Evolutionary conservation across 2,113 vertebrate species (phyloP), one percentile per base, ranked within the genome.

Genomic region (Dromas ardeola): DNA sequence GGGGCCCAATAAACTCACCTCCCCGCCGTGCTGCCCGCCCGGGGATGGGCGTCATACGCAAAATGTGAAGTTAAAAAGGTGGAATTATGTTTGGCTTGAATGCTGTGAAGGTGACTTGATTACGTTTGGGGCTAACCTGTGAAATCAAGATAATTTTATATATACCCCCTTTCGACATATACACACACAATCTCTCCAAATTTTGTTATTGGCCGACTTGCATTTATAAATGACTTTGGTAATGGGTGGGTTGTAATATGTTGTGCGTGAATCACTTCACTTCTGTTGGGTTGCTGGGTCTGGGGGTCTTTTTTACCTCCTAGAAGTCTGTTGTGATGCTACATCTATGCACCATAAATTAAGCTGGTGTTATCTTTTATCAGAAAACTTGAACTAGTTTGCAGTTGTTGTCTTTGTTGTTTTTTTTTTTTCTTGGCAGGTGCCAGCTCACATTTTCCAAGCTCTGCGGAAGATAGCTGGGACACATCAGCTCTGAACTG

Each of bases 131-230:
- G 27, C 36, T 81, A 18, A 49, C 13, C 25, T 45, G 7, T n/a
- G 43, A 49, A 71, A 52, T 49, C 11, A 58, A 36, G 21, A 2
- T 62, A 42, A 45, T 34, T 66, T 61, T 27, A 5, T 50, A 10
- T 66, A 11, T 53, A 5, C 17, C 4, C 38, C 19, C 38, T 43
- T 21, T 32, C 23, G 34, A 6, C 42, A 5, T 9, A 15, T 4
- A 11, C 11, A 3, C 13, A 15, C 7, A 17, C 20, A 8, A 5
- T 1, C 13, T 25, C 17, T 42, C 38, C 29, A 2, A 0, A 40
- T 50, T 21, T 25, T 11, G 15, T 56, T 78, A 27, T 4, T 8
- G 7, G 19, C 17, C 6, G 55, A 20, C 30, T 70, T 74, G 26
- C 8, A 1, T 74, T 78, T 67, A 27, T 40, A 5, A 8, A 5